phyloP scores from a whole-genome alignment of 2,113 vertebrate species.

The Alectura lathami region DNA sequence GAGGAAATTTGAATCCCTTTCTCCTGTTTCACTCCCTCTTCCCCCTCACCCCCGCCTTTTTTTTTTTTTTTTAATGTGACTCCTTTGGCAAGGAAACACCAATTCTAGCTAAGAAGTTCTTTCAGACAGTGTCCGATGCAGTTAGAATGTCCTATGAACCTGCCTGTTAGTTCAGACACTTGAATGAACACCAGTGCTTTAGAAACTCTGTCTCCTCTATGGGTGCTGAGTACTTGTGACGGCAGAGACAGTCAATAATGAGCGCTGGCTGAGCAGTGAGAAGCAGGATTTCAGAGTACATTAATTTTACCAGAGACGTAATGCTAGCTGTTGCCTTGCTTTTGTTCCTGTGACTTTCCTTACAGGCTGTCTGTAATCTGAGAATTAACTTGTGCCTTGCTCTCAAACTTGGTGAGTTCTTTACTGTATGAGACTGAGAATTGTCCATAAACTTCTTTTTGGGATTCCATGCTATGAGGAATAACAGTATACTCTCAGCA shows the following conservation, averaged over 20 bases:
- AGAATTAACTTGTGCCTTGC: not conserved
- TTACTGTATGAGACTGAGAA: not conserved
- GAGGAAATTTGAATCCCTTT: not conserved
- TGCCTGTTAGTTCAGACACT: slow-evolving; percentile 8
- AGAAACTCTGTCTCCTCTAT: not conserved
- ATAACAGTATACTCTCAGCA: not conserved
- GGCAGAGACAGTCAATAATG: slow-evolving; percentile 38
- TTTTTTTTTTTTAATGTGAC: not conserved
- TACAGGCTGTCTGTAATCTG: not conserved
- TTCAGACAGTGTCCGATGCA: not conserved
- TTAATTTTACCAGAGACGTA: slow-evolving; percentile 16
- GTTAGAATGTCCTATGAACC: not conserved
- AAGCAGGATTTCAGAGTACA: slow-evolving; percentile 4
- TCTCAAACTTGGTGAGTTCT: not conserved
- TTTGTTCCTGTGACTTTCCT: not conserved
- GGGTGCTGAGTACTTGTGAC: slow-evolving; percentile 9
- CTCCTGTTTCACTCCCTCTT: not conserved
- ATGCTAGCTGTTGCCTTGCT: not conserved
- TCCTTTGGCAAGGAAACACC: not conserved
- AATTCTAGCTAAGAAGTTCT: not conserved
- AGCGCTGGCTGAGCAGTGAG: slow-evolving; percentile 8
- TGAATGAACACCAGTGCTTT: slow-evolving; percentile 5
- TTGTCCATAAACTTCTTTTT: not conserved
- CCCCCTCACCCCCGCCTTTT: not conserved
- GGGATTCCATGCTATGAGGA: not conserved